Base-by-base conservation (phyloP, 35 echinoderm and acorn worm genomes). In the Heliocidaris erythrogramma region DNA sequence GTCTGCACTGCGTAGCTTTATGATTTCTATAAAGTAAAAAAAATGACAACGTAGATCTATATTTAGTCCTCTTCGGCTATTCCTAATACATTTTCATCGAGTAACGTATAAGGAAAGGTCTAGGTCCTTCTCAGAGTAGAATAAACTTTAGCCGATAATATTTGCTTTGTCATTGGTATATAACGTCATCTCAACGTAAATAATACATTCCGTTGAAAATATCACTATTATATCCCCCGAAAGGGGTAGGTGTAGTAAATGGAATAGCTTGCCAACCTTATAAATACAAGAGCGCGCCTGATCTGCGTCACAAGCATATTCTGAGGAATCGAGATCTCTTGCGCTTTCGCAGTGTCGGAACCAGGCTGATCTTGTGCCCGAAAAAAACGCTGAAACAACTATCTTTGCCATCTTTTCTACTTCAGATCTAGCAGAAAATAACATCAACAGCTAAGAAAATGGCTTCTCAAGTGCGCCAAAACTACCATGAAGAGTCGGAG, bases 401-500 rank as follows among this genome's bases (percentile, higher is more conserved):
- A 92, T 52, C 10, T 92, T 92, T 31, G 18, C 65, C 65, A 78
- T 78, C 17, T 89, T 48, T 89, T 89, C 31, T 48, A 89, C 47
- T 48, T 89, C 31, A 89, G 87, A 89, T 89, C 87, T 89, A 48
- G 7, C 31, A 32, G 29, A 47, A 89, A 92, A 59, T 48, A 92
- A 29, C 48, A 92, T 13, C 91, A 92, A 52, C 9, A 59, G 10
- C 91, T 24, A 59, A 30, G 21, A 92, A 92, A 60, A 98, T 98
- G 97, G 53, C 94, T 16, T 92, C 94, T 69, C 65, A 94, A 59
- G 30, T 92, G 86, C 92, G 98, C 35, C 96, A 99, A 53, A 99
- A 99, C 86, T 99, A 96, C 94, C 93, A 99, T 84, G 93, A 94
- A 32, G 94, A 96, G 32, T 96, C 90, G 47, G 98, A 99, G 88